Percentiles rank a stretch among this genome's conserved stretches.
phyloP scores from a whole-genome alignment of 2,797 vertebrate genomes.

The Pangasius djambal region DNA sequence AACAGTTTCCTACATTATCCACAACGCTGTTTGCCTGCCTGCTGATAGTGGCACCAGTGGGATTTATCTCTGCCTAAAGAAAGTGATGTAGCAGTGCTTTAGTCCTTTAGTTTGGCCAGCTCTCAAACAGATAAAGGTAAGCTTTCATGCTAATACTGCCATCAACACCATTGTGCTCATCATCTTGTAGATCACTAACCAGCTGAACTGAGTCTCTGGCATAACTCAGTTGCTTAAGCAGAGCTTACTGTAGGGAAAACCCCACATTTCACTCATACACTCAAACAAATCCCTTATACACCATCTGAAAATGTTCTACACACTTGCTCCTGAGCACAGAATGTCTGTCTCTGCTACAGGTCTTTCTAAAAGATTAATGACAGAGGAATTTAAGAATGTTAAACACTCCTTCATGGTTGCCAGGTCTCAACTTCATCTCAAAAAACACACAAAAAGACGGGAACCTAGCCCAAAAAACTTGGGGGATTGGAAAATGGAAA shows the following conservation, averaged over 20 bases:
- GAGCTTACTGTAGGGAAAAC: neutral
- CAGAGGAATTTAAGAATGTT: constrained; percentile 15
- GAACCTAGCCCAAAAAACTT: too few relatives aligned
- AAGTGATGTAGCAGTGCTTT: neutral
- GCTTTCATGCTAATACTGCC: neutral
- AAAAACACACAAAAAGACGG: too few relatives aligned
- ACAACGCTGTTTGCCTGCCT: neutral
- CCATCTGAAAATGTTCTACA: too few relatives aligned
- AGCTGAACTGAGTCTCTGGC: too few relatives aligned
- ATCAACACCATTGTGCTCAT: neutral
- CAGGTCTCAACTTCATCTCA: too few relatives aligned
- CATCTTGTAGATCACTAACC: too few relatives aligned
- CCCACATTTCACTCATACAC: neutral
- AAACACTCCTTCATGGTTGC: too few relatives aligned
- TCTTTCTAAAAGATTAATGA: constrained; percentile 34
- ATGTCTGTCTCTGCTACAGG: neutral
- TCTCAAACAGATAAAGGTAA: neutral
- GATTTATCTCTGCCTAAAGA: neutral
- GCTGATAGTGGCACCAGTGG: neutral
- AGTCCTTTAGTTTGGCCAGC: neutral
- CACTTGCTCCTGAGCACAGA: too few relatives aligned
- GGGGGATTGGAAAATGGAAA: too few relatives aligned
- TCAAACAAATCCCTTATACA: too few relatives aligned
- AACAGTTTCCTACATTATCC: neutral
- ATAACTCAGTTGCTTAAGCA: neutral